Percentiles rank a stretch among this genome's conserved stretches.
Conservation (phyloP, 2,113 vertebrate species). For the Nibea albiflora region DNA sequence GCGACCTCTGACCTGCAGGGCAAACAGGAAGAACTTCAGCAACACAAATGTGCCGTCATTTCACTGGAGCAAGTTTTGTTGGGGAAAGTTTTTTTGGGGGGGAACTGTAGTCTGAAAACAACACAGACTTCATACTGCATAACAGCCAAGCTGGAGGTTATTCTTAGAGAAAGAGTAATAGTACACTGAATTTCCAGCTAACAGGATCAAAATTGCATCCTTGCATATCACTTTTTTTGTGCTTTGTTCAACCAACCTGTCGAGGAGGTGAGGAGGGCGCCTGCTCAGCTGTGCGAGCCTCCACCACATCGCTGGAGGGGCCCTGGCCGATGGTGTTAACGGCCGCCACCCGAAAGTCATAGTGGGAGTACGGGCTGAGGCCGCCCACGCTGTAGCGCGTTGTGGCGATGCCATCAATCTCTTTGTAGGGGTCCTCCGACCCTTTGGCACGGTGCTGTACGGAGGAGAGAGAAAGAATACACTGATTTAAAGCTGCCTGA, state of each 20-base stretch:
- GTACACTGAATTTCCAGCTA: neutral
- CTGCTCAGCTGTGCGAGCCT: slow-evolving; percentile 96
- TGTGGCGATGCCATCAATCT: slow-evolving; percentile 97
- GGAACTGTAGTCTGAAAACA: neutral
- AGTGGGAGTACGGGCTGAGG: slow-evolving; percentile 97
- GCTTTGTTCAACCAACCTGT: slow-evolving; percentile 84
- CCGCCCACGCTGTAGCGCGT: slow-evolving; percentile 98
- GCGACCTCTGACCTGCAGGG: slow-evolving; percentile 89
- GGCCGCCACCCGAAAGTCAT: slow-evolving; percentile 95
- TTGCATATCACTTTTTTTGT: neutral
- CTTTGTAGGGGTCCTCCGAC: slow-evolving; percentile 93
- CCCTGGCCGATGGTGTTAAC: slow-evolving; percentile 97
- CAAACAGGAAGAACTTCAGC: neutral
- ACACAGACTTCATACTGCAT: neutral
- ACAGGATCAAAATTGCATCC: neutral
- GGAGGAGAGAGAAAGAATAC: neutral
- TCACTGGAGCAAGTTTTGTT: slow-evolving; percentile 3
- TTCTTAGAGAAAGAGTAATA: neutral
- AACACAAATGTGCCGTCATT: neutral
- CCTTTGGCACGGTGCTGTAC: slow-evolving; percentile 91
- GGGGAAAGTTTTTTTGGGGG: neutral
- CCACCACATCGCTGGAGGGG: slow-evolving; percentile 92
- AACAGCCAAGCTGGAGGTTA: neutral
- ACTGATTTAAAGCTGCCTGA: slow-evolving; percentile 33
- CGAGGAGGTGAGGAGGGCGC: slow-evolving; percentile 96